Conservation (phyloP, 2,113 vertebrate genomes). For the Corythornis cristatus region DNA sequence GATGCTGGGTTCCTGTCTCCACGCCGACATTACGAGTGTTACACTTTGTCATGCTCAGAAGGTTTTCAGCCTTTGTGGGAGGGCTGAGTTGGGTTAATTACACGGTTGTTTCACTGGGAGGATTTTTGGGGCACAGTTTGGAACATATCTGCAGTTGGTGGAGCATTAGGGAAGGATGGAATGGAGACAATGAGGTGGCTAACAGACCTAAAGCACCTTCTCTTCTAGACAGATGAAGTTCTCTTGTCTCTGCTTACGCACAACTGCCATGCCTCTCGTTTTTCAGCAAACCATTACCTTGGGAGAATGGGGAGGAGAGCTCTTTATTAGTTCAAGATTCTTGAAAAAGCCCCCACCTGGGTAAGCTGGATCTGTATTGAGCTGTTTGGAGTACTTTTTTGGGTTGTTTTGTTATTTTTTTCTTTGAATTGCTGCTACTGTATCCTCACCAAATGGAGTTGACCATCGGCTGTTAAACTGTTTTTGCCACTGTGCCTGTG, state of each 20-base stretch:
- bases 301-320: conserved; percentile 18
- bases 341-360: conserved; percentile 41
- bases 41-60: conserved; percentile 26
- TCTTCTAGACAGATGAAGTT: conserved; percentile 18
- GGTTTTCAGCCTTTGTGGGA: background rate
- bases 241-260: conserved; percentile 53
- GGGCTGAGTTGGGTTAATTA: background rate
- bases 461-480: conserved; percentile 84
- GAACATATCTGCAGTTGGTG: conserved; percentile 45
- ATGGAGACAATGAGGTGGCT: conserved; percentile 31
- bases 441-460: conserved; percentile 77
- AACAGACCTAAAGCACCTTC: conserved; percentile 29
- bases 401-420: conserved; percentile 31
- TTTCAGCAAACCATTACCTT: conserved; percentile 37
- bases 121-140: conserved; percentile 26
- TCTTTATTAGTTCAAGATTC: conserved; percentile 63
- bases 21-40: conserved; percentile 34
- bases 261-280: conserved; percentile 59
- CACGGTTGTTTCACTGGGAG: background rate
- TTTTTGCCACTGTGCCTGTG: conserved; percentile 95
- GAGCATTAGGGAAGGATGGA: background rate
- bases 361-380: conserved; percentile 65
- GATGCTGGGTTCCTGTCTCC: conserved; percentile 74
- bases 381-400: conserved; percentile 73
- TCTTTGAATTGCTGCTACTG: conserved; percentile 77